These are phyloP conservation scores for Notothenia coriiceps DNA, from an alignment of 2,113 vertebrate species.

Conservation along the genomic window DNA sequence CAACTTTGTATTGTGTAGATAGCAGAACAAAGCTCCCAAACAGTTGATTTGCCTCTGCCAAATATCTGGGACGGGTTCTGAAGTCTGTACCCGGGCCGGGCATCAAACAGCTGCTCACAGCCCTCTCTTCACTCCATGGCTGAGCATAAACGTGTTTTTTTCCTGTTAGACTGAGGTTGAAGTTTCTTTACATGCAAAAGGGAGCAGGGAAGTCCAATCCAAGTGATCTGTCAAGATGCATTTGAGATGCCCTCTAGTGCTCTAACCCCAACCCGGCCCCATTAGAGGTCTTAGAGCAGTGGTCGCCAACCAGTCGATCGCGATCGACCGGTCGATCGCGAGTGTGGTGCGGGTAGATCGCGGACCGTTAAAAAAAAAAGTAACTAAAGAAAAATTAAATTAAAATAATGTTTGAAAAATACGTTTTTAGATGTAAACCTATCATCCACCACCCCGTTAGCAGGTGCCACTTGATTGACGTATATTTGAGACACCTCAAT, in stretches of 20 bases:
- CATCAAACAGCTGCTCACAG: constrained; percentile 7
- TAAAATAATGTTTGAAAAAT: too few species aligned
- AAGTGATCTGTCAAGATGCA: constrained; percentile 1
- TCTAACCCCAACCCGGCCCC: neutral
- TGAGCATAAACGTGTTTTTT: neutral
- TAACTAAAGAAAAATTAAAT: too few species aligned
- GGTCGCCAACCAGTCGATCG: too few species aligned
- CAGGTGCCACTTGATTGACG: too few species aligned
- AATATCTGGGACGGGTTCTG: constrained; percentile 28
- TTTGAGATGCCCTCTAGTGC: neutral
- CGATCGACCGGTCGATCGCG: too few species aligned
- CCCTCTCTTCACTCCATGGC: neutral
- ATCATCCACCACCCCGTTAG: too few species aligned
- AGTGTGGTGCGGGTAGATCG: too few species aligned
- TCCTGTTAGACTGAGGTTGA: neutral
- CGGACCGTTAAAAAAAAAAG: too few species aligned
- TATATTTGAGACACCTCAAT: too few species aligned
- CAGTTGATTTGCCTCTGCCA: constrained; percentile 46
- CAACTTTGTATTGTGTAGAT: constrained; percentile 57
- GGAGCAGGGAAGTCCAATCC: neutral
- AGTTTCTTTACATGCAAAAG: constrained; percentile 9
- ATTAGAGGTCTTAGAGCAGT: constrained; percentile 1
- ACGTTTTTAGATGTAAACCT: too few species aligned
- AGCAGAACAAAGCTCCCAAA: constrained; percentile 40
- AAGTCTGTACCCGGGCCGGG: constrained; percentile 12